These are phyloP conservation scores for Gobionotothen gibberifrons DNA, from an alignment of 2,797 vertebrate genomes.

Conservation along the genomic window DNA sequence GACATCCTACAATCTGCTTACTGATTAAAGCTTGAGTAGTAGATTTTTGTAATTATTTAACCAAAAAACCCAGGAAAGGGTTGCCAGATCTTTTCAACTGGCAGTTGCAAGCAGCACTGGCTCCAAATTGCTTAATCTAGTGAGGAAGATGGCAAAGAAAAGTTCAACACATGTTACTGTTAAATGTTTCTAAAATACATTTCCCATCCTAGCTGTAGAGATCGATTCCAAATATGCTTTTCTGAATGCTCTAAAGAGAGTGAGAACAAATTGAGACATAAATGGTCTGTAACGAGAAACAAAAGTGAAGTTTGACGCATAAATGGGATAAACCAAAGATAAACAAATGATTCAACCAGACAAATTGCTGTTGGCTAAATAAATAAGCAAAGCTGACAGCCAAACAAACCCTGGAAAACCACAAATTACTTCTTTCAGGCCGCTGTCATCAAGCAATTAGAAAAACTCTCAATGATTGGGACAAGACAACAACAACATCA, in stretches of 20 bases:
- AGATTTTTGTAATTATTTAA: too few relatives aligned
- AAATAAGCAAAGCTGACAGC: conserved; percentile 24
- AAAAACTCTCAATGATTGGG: conserved; percentile 28
- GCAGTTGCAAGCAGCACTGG: too few relatives aligned
- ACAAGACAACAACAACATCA: conserved; percentile 30
- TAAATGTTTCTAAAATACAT: too few relatives aligned
- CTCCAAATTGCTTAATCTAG: too few relatives aligned
- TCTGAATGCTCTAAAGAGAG: conserved; percentile 3
- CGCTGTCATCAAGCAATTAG: conserved; percentile 50
- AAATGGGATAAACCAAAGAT: neutral
- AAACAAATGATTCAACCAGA: conserved; percentile 7
- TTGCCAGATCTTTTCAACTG: too few relatives aligned
- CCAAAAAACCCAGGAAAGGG: too few relatives aligned
- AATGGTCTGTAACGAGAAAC: neutral
- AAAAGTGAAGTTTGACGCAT: neutral
- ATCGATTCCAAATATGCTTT: conserved; percentile 1
- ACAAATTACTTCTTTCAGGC: conserved; percentile 43
- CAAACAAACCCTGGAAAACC: conserved; percentile 26
- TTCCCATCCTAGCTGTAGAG: too few relatives aligned
- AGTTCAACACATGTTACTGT: too few relatives aligned
- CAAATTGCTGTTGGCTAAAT: conserved; percentile 5
- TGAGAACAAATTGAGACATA: neutral
- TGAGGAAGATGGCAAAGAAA: too few relatives aligned
- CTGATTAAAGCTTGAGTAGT: conserved; percentile 7
- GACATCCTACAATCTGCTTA: conserved; percentile 56